A percentile compares a stretch with the other conserved stretches of the same genome.
phyloP scores from a whole-genome alignment of 2,113 vertebrate genomes.

The Panurus biarmicus region DNA sequence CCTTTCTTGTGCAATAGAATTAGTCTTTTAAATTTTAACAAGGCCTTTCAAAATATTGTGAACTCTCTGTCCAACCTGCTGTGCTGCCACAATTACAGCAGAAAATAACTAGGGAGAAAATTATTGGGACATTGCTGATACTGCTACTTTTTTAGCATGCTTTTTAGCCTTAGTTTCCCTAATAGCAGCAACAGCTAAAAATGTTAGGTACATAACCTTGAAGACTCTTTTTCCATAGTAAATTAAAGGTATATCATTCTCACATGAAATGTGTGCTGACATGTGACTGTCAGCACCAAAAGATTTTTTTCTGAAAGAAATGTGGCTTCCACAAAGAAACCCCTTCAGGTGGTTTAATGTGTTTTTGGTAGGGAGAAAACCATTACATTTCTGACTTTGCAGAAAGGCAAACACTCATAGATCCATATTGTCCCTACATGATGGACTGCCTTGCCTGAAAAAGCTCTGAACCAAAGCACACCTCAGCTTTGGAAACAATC shows the following conservation, averaged over 20 bases:
- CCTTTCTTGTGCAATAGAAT: conserved; percentile 31
- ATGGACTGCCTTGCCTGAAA: background rate
- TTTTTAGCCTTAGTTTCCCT: background rate
- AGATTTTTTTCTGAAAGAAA: background rate
- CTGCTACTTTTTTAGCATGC: background rate
- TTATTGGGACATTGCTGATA: background rate
- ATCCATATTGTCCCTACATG: accelerated
- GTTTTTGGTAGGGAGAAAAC: background rate
- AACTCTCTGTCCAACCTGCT: background rate
- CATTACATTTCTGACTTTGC: background rate
- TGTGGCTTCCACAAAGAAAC: background rate
- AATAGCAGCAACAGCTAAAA: background rate
- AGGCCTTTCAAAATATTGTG: conserved; percentile 12
- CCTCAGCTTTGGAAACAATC: background rate
- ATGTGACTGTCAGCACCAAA: background rate
- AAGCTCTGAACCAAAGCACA: background rate
- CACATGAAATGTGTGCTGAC: accelerated
- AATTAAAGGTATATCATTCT: background rate
- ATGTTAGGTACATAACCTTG: background rate
- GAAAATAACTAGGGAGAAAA: background rate
- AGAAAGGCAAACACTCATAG: background rate
- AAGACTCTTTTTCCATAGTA: background rate
- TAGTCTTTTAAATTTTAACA: background rate
- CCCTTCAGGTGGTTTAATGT: background rate
- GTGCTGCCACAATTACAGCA: background rate